Base-by-base conservation (phyloP, 2,888 invertebrate species). In the Zonitis immaculata region DNA sequence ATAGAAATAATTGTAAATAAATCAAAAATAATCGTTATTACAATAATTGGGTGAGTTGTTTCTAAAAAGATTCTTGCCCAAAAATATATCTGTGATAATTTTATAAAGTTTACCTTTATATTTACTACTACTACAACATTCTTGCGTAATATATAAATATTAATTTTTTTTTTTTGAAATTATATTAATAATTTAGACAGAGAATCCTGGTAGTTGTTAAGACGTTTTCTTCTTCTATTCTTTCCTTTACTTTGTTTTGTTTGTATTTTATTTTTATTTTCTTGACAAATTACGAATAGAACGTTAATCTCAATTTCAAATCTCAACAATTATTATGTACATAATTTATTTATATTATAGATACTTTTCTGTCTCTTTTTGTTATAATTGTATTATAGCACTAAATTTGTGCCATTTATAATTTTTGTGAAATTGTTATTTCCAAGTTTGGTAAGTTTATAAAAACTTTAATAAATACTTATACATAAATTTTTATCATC, bases 61-160 rank as follows among this genome's bases (percentile, higher is more conserved):
- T 63, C 65, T 71, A 71, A 71, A 65, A 60, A 67, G 66, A 63
- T 70, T 73, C 74, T 74, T 74, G 73, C 73, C 74, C 74, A 35
- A 35, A 68, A 62, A 59, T 53, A 52, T 66, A 60, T 71, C 75
- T 75, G 75, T 75, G 75, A 75, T 75, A 74, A 66, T 65, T 60
- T 56, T 61, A 52, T 67, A 58, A 60, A 63, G 59, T 58, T 63
- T 62, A 62, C 50, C 16, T 35, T 35, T 32, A 32, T 51, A n/a
- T n/a, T n/a, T n/a, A n/a, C n/a, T n/a, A n/a, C n/a, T 63, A 57
- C 52, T 62, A 56, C 60, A 59, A 54, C 59, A 53, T 51, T 44
- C 52, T 49, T 52, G 53, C 52, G 56, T 56, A 46, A 57, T 51
- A 27, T 56, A 49, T 45, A 54, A 46, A 60, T 53, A 56, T 60